phyloP scores from a whole-genome alignment of 2,888 invertebrate genomes.

The Aphelenchoides bicaudatus region DNA sequence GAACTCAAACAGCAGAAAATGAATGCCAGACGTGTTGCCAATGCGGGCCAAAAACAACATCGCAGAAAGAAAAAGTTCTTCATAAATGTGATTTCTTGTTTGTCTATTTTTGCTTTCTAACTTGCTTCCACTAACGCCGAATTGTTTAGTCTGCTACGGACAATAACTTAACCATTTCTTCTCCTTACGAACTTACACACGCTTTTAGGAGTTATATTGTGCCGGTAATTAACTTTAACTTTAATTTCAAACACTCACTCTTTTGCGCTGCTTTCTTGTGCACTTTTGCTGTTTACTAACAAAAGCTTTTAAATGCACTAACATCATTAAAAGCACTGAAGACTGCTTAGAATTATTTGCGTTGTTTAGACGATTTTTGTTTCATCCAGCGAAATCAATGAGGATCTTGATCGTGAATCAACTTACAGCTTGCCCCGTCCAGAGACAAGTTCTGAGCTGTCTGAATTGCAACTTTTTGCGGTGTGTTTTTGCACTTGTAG shows the following conservation, averaged over 20 bases:
- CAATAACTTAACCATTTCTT: slow-evolving; percentile 7
- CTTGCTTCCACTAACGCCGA: no score
- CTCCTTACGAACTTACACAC: slow-evolving; percentile 1
- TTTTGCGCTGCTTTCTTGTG: no score
- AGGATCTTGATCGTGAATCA: background rate
- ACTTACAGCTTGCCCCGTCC: slow-evolving; percentile 2
- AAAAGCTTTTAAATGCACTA: background rate
- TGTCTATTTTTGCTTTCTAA: background rate
- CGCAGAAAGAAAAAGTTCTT: background rate
- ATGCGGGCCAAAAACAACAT: background rate
- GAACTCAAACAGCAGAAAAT: background rate
- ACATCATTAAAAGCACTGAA: no score
- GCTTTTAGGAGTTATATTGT: background rate
- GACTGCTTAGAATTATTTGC: no score
- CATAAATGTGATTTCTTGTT: slow-evolving; percentile 4
- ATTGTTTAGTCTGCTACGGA: background rate
- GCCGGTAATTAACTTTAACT: background rate
- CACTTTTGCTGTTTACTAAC: no score
- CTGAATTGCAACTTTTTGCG: slow-evolving; percentile 8
- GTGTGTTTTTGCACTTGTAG: background rate
- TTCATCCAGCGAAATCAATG: background rate
- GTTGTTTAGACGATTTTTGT: slow-evolving; percentile 4
- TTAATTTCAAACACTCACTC: background rate
- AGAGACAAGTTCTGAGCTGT: background rate
- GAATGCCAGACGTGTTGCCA: background rate